Evolutionary conservation across 1,140 invertebrate species (phyloP), one percentile per base, ranked within the genome.

Genomic region (Stegodyphus mimosarum): DNA sequence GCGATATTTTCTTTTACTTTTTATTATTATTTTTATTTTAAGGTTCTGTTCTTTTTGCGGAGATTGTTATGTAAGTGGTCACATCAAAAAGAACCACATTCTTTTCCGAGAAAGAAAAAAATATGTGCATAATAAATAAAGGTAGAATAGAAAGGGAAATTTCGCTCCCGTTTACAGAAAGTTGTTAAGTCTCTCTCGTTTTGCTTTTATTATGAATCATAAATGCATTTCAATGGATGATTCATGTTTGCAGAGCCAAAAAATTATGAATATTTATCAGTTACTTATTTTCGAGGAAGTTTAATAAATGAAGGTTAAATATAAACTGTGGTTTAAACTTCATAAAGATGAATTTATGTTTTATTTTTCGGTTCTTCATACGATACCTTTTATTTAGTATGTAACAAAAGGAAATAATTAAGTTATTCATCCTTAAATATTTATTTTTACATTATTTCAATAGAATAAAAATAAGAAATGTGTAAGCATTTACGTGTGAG

Each of bases 1-100:
- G 13, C 7, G 63, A 11, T 60, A 55, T 75, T 51, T 52, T 75
- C 53, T 51, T 78, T 78, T 78, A 55, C 63, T 55, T 67, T 70
- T 17, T 80, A 6, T 80, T 80, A 67, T n/a, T 9, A 60, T 60
- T 53, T 18, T n/a, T 9, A 51, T 66, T 64, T 64, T 49, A n/a
- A 17, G 70, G 51, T 10, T 13, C 52, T 49, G 60, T 48, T 66
- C 33, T 67, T 78, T 11, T 52, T 64, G n/a, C 48, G 67, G 48
- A 71, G 67, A 60, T 80, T 71, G 77, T 80, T 71, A 71, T 71
- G 67, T 55, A 73, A 81, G 79, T 80, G 55, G 70, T 49, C 51
- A 64, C 49, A 15, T 3, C 1, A 49, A 73, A 81, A 48, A 48
- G 79, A 81, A 81, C 50, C 79, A 69, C 33, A 33, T 33, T 33